phyloP scores from a whole-genome alignment of 2,113 vertebrate species.

The Oryzias woworae region DNA sequence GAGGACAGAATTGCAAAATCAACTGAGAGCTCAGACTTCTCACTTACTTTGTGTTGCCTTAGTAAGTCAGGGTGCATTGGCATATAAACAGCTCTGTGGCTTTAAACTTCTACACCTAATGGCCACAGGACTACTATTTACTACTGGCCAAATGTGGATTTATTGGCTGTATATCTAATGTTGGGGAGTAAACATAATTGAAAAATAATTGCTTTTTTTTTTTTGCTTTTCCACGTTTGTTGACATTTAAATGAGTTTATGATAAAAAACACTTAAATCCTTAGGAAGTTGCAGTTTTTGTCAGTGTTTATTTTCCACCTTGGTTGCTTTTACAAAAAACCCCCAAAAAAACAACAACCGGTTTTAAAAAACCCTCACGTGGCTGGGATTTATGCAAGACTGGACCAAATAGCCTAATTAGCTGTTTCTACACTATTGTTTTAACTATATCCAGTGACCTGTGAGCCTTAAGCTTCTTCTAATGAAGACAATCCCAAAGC shows the following conservation, averaged over 20 bases:
- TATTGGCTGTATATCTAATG: slow-evolving; percentile 21
- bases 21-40: slow-evolving; percentile 32
- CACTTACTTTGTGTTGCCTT: slow-evolving; percentile 61
- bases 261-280: too few relatives aligned
- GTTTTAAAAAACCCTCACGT: background rate
- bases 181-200: slow-evolving; percentile 6
- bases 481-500: slow-evolving; percentile 65
- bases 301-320: too few relatives aligned
- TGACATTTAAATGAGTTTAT: too few relatives aligned
- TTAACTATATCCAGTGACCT: slow-evolving; percentile 65
- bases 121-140: slow-evolving; percentile 51
- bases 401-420: slow-evolving; percentile 51
- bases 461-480: slow-evolving; percentile 61
- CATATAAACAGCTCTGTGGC: slow-evolving; percentile 61
- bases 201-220: too few relatives aligned
- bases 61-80: slow-evolving; percentile 67
- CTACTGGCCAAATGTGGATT: slow-evolving; percentile 16
- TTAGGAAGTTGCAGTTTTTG: too few relatives aligned
- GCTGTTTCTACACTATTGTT: slow-evolving; percentile 53
- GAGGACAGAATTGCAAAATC: slow-evolving; percentile 61
- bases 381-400: slow-evolving; percentile 13
- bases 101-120: slow-evolving; percentile 63
- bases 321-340: background rate
- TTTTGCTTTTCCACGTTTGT: too few relatives aligned
- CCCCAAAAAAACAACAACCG: background rate